phyloP scores from a whole-genome alignment of 2,888 invertebrate genomes.

The Carterocephalus palaemon region DNA sequence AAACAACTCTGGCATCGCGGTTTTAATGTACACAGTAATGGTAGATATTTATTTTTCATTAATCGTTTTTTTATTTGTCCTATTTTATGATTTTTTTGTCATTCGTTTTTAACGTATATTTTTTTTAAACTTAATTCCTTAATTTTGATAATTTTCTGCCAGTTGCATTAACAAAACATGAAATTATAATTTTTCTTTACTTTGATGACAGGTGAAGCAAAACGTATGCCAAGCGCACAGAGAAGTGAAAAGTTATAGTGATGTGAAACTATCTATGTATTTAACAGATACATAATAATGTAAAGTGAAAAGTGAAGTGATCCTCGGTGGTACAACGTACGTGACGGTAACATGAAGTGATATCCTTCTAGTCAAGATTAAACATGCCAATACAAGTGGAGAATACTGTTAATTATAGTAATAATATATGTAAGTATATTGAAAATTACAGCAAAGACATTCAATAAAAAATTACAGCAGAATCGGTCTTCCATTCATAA shows the following conservation, averaged over 20 bases:
- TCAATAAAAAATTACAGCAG: not conserved
- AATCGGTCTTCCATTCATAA: not conserved
- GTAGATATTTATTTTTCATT: too few relatives aligned
- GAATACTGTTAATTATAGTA: slow-evolving; percentile 66
- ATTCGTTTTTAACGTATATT: too few relatives aligned
- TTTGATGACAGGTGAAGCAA: slow-evolving; percentile 25
- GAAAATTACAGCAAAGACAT: not conserved
- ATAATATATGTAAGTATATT: slow-evolving; percentile 66
- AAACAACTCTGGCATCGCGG: too few relatives aligned
- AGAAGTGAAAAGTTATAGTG: slow-evolving; percentile 30
- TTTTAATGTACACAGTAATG: too few relatives aligned
- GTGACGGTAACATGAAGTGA: slow-evolving; percentile 42
- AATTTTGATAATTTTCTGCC: too few relatives aligned
- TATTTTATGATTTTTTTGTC: too few relatives aligned
- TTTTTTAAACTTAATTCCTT: too few relatives aligned
- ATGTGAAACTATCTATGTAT: slow-evolving; percentile 36
- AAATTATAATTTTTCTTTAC: slow-evolving; percentile 2
- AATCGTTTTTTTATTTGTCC: too few relatives aligned
- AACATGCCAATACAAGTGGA: slow-evolving; percentile 75
- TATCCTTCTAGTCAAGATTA: slow-evolving; percentile 37
- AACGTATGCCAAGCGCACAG: slow-evolving; percentile 35
- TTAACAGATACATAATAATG: slow-evolving; percentile 20
- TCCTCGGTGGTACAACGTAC: slow-evolving; percentile 25
- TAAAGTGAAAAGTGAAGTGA: slow-evolving; percentile 36
- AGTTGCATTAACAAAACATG: too few relatives aligned